Evolutionary conservation across 35 echinoderm and acorn worm genomes (phyloP).

Genomic region (Holothuria glaberrima): DNA sequence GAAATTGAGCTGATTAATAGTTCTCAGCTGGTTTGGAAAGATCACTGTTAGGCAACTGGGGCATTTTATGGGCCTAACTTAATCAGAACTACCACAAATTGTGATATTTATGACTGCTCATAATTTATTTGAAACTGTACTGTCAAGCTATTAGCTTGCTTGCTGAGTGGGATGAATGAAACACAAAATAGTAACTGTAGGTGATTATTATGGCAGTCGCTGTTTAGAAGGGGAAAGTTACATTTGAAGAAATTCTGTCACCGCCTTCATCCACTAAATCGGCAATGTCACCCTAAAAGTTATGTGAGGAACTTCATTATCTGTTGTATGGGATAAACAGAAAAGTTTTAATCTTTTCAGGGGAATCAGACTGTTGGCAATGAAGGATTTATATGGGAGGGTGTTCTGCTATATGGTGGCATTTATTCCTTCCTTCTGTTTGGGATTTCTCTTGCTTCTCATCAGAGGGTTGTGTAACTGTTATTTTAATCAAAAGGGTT

Average conservation of each 20-base stretch:
- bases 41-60: constrained; percentile 18
- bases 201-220: constrained; percentile 11
- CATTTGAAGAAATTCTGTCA: neutral
- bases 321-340: constrained; percentile 3
- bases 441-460: constrained; percentile 12
- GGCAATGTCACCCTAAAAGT: constrained; percentile 10
- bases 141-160: neutral
- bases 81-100: constrained; percentile 63
- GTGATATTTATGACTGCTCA: constrained; percentile 43
- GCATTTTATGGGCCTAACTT: constrained; percentile 34
- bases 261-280: constrained; percentile 12
- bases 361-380: neutral
- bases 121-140: constrained; percentile 37
- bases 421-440: neutral
- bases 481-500: constrained; percentile 23
- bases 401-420: constrained; percentile 8
- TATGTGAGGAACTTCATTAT: constrained; percentile 34
- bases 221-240: constrained; percentile 9
- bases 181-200: no score
- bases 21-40: neutral
- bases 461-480: neutral
- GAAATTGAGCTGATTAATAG: constrained; percentile 34
- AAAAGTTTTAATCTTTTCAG: constrained; percentile 29
- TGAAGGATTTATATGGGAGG: constrained; percentile 26
- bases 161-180: no score